Evolutionary conservation across 2,888 invertebrate genomes (phyloP).

Genomic region (Proisotoma minuta): DNA sequence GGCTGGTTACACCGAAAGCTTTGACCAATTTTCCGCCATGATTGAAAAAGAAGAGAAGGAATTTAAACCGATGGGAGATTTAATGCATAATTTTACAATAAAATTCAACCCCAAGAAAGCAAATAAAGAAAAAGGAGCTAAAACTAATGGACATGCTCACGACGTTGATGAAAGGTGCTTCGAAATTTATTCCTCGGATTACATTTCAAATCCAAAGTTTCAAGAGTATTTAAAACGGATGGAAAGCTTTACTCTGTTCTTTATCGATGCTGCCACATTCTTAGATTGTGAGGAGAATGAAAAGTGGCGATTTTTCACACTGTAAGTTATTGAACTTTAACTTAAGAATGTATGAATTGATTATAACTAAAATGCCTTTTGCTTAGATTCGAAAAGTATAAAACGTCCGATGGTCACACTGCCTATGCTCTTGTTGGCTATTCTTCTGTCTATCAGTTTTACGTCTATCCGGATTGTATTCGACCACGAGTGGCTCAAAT

Average conservation of each 20-base stretch:
- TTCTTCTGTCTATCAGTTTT: constrained; percentile 89
- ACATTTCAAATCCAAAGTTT: constrained; percentile 64
- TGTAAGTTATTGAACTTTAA: constrained; percentile 29
- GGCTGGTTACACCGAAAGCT: constrained; percentile 64
- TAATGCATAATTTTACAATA: constrained; percentile 59
- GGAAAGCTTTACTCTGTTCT: constrained; percentile 90
- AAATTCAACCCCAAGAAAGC: not conserved
- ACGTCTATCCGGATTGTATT: constrained; percentile 79
- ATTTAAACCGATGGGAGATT: constrained; percentile 71
- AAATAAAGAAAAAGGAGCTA: not conserved
- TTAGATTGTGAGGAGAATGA: constrained; percentile 82
- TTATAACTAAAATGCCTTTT: not conserved
- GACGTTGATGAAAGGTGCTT: constrained; percentile 54
- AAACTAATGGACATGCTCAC: constrained; percentile 13
- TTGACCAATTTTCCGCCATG: constrained; percentile 66
- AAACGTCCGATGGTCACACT: constrained; percentile 50
- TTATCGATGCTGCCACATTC: constrained; percentile 91
- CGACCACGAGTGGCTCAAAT: constrained; percentile 91
- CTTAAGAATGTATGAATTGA: not conserved
- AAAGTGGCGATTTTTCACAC: constrained; percentile 77
- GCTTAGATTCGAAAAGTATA: constrained; percentile 53
- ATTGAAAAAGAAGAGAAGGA: constrained; percentile 64
- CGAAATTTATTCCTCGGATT: constrained; percentile 75
- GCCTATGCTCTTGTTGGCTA: constrained; percentile 79
- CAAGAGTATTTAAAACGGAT: constrained; percentile 72